Conservation (phyloP, 2,113 vertebrate species). For the Neolamprologus falcicula region DNA sequence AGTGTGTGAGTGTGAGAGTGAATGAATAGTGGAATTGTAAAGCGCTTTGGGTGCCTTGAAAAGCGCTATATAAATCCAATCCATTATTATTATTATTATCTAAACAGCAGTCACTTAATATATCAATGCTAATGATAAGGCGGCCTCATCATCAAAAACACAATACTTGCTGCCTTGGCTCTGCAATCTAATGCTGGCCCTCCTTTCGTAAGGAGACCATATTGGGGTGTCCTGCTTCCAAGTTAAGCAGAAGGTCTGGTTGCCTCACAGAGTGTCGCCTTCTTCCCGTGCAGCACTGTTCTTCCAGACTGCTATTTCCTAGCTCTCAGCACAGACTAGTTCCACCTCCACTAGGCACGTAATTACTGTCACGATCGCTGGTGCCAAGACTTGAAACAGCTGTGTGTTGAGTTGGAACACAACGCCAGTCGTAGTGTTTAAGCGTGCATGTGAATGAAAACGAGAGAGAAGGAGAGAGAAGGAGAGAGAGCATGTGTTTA, state of each 20-base stretch:
- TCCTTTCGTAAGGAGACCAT: not conserved
- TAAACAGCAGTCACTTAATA: not conserved
- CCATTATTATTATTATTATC: not conserved
- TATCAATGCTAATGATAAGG: not conserved
- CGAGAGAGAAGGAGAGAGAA: not conserved
- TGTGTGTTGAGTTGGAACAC: not conserved
- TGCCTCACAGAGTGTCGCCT: not conserved
- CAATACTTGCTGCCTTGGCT: slow-evolving; percentile 4
- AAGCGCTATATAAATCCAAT: no score
- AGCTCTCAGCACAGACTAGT: not conserved
- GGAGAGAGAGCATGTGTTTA: not conserved
- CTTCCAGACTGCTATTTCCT: slow-evolving; percentile 26
- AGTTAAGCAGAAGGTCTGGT: slow-evolving; percentile 17
- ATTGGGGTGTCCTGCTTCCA: not conserved
- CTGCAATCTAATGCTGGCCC: not conserved
- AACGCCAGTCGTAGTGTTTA: not conserved
- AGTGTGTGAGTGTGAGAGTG: no score
- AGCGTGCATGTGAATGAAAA: not conserved
- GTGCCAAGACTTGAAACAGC: slow-evolving; percentile 22
- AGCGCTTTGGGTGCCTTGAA: no score
- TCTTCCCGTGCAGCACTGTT: not conserved
- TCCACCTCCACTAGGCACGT: slow-evolving; percentile 26
- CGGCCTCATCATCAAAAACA: not conserved
- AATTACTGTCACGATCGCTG: slow-evolving; percentile 51
- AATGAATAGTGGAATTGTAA: no score